A percentile compares a stretch with the other conserved stretches of the same genome.
Conservation (phyloP, 1,140 invertebrate genomes). For the Tribolium madens region DNA sequence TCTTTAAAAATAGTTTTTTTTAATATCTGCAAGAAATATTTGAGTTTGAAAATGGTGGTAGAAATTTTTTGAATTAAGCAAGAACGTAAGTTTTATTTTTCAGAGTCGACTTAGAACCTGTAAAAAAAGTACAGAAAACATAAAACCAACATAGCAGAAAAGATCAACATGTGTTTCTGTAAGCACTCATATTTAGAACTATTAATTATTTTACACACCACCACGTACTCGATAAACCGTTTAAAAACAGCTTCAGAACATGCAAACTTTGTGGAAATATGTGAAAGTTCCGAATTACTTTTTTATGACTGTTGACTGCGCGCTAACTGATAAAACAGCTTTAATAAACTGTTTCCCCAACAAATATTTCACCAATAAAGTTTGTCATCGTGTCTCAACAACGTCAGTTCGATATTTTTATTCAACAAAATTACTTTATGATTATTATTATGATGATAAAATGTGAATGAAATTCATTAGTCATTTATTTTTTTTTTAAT, state of each 20-base stretch:
- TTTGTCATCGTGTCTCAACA: conserved; percentile 5
- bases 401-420: conserved; percentile 5
- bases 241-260: conserved; percentile 16
- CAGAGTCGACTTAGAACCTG: too few species aligned
- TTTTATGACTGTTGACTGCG: conserved; percentile 23
- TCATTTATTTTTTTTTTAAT: neutral
- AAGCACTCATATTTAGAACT: neutral
- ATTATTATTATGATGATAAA: conserved; percentile 1
- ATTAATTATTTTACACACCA: conserved; percentile 6
- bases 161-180: neutral
- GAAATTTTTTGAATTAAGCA: too few species aligned
- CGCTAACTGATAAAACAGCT: conserved; percentile 19
- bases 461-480: neutral
- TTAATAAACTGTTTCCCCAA: conserved; percentile 22
- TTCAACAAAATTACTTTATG: neutral
- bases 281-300: conserved; percentile 29
- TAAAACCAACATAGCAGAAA: neutral
- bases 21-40: too few species aligned
- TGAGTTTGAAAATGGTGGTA: too few species aligned
- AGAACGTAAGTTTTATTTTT: too few species aligned
- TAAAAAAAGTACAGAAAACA: neutral
- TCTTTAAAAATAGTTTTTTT: too few species aligned
- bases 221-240: neutral
- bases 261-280: conserved; percentile 23
- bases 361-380: conserved; percentile 7